Percentiles rank a stretch among this genome's conserved stretches.
These are phyloP conservation scores for Malurus melanocephalus DNA, from an alignment of 2,113 vertebrate genomes.

Conservation along the genomic window DNA sequence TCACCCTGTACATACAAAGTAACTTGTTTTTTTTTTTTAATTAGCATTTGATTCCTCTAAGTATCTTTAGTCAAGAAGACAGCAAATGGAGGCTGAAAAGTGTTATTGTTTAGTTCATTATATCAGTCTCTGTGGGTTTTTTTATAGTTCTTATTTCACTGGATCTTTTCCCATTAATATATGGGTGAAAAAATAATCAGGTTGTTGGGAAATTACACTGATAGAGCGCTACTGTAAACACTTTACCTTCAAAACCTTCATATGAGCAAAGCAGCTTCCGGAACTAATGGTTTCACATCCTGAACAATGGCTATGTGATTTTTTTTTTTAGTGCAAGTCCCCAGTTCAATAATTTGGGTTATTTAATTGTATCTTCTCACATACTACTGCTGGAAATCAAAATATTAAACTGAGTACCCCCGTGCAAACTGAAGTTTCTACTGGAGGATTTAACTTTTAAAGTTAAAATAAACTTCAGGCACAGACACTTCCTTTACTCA, in stretches of 20 bases:
- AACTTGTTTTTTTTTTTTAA: not conserved
- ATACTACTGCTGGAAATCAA: not conserved
- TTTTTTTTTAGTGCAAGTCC: not conserved
- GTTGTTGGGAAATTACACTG: not conserved
- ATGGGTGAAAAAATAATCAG: not conserved
- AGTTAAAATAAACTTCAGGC: not conserved
- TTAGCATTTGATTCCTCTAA: not conserved
- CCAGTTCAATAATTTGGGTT: not conserved
- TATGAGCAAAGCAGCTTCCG: not conserved
- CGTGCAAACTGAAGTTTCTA: not conserved
- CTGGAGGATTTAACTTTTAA: not conserved
- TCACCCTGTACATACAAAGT: not conserved
- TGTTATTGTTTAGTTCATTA: not conserved
- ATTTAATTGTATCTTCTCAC: not conserved
- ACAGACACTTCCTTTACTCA: not conserved
- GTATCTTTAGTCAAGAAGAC: not conserved
- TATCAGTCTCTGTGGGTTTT: not conserved
- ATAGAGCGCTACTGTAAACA: not conserved
- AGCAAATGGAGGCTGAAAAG: not conserved
- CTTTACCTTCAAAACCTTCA: not conserved
- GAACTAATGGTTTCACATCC: not conserved
- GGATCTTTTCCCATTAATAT: not conserved
- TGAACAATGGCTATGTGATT: not conserved
- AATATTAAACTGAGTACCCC: not conserved
- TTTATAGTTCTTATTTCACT: not conserved